Conservation (phyloP, 2,797 vertebrate species). For the Parambassis ranga region DNA sequence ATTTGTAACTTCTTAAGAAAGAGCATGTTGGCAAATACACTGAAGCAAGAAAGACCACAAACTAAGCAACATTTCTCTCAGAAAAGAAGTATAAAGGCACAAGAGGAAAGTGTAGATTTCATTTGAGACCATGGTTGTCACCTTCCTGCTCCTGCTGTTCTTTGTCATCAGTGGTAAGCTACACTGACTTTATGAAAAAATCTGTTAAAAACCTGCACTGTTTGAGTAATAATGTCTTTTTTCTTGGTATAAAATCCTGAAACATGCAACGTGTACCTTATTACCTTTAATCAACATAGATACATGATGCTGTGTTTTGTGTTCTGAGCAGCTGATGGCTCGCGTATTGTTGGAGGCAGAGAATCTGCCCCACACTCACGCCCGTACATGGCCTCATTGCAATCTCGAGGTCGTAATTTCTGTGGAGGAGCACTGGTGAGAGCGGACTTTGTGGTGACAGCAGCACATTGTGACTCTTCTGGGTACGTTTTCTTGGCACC, state of each 20-base stretch:
- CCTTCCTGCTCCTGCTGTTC: constrained; percentile 33
- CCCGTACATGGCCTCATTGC: constrained; percentile 73
- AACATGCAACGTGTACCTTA: too few species aligned
- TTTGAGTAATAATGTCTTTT: not conserved
- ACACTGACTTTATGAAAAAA: not conserved
- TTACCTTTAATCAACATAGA: not conserved
- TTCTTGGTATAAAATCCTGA: not conserved
- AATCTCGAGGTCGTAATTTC: constrained; percentile 9
- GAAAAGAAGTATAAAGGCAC: not conserved
- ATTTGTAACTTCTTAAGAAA: too few species aligned
- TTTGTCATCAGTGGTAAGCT: constrained; percentile 45
- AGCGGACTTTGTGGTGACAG: constrained; percentile 73
- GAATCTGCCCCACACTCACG: constrained; percentile 61
- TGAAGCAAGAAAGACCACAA: constrained; percentile 32
- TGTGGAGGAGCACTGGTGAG: constrained; percentile 69
- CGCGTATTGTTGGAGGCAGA: constrained; percentile 64
- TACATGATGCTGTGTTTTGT: not conserved
- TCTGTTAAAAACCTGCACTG: too few species aligned
- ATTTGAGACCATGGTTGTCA: constrained; percentile 38
- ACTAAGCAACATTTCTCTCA: not conserved
- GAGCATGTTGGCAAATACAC: not conserved
- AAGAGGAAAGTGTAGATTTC: not conserved
- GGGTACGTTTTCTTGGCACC: constrained; percentile 32
- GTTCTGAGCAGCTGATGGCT: constrained; percentile 44
- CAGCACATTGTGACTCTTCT: constrained; percentile 60